These are phyloP conservation scores for Blennius ocellaris DNA, from an alignment of 2,113 vertebrate genomes.

Conservation along the genomic window DNA sequence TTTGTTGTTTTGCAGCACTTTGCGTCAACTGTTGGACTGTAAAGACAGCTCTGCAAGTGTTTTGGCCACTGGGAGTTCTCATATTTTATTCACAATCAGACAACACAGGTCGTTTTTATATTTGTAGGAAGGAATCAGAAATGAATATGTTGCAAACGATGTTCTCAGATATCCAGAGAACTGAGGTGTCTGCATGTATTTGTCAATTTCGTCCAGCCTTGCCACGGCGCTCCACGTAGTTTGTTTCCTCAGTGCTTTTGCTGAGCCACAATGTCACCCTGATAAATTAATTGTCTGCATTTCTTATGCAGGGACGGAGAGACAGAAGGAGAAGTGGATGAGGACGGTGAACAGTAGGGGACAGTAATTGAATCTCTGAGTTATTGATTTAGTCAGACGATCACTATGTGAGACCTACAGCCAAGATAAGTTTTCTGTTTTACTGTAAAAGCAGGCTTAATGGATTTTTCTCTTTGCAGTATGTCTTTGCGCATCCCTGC, in stretches of 20 bases:
- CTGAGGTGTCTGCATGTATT: constrained; percentile 25
- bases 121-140: constrained; percentile 1
- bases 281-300: constrained; percentile 59
- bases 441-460: constrained; percentile 52
- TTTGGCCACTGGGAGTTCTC: constrained; percentile 30
- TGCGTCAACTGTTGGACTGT: constrained; percentile 10
- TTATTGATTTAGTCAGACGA: constrained; percentile 71
- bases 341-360: constrained; percentile 56
- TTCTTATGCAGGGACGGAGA: constrained; percentile 52
- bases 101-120: constrained; percentile 12
- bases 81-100: constrained; percentile 56
- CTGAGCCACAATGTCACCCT: constrained; percentile 58
- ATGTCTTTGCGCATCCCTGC: no score
- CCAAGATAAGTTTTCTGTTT: constrained; percentile 57
- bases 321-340: constrained; percentile 13
- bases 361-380: constrained; percentile 68
- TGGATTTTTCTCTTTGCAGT: constrained; percentile 43
- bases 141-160: constrained; percentile 26
- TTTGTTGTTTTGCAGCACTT: constrained; percentile 14
- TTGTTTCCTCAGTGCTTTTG: constrained; percentile 17
- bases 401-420: constrained; percentile 47
- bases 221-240: constrained; percentile 3
- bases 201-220: constrained; percentile 53
- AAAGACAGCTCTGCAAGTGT: constrained; percentile 4
- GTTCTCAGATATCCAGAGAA: constrained; percentile 20